Base-by-base conservation (phyloP, 2,113 vertebrate species). In the Dromiciops gliroides region DNA sequence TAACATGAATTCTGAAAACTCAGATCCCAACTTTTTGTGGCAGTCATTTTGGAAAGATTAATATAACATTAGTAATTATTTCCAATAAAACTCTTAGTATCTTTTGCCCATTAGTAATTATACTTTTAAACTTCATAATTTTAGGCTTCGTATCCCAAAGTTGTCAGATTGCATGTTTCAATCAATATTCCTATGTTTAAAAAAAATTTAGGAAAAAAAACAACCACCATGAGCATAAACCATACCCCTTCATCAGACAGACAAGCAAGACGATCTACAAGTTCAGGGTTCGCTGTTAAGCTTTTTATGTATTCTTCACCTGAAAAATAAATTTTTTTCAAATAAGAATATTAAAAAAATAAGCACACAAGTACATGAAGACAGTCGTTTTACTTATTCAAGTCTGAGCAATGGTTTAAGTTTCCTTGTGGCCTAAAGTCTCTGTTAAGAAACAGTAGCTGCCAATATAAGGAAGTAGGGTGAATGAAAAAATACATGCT, bases 221-320 rank as follows among this genome's bases (percentile, higher is more conserved):
- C 90, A 95, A 91, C n/a, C n/a, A 92, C 93, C 95, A 92, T 11
- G 92, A 97, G 89, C 52, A 88, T 75, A 95, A 91, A 96, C 92
- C 98, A 96, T 98, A 99, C 99, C 98, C 98, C 98, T 96, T 99
- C 99, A 97, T 99, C 99, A 95, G 98, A 98, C 93, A 99, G 97
- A 98, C 99, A 99, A 75, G 99, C 99, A 97, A 99, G 99, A 60
- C 99, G 99, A 98, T 99, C 99, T 96, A 99, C 98, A 96, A 99
- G 99, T 95, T 99, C 99, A 28, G 99, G 99, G 94, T 99, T 99
- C 22, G 98, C 99, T 95, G 97, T 98, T 92, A 99, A 98, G 98
- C 99, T 99, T 98, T 99, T 99, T 94, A 99, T 96, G 94, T 99
- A 99, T 90, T 99, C 99, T 96, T 99, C 99, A 98, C 99, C 99